Evolutionary conservation across 2,113 vertebrate genomes (phyloP).

Genomic region (Gorsachius goisagi): DNA sequence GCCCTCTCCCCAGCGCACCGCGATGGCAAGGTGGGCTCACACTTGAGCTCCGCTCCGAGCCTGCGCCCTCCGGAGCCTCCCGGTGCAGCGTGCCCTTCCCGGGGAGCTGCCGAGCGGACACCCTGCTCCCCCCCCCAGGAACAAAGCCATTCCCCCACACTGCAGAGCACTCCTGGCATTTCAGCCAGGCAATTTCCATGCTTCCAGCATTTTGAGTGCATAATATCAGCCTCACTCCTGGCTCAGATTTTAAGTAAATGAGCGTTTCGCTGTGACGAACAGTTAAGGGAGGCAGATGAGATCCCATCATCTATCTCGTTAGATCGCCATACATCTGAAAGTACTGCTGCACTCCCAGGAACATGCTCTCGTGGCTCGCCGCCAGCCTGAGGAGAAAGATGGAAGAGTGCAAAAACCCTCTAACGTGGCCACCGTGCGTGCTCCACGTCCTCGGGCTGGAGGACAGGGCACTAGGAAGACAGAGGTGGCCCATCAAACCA

Average conservation of each 20-base stretch:
- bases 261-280: not conserved
- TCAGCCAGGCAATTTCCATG: not conserved
- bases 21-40: not conserved
- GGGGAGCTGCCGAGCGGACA: rapidly evolving
- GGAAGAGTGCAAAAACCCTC: not conserved
- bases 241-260: not conserved
- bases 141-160: not conserved
- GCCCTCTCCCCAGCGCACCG: rapidly evolving
- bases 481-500: not conserved
- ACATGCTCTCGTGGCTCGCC: not conserved
- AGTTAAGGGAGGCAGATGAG: not conserved
- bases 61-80: not conserved
- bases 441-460: not conserved
- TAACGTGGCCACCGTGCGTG: rapidly evolving
- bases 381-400: not conserved
- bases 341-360: not conserved
- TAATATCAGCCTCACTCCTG: not conserved
- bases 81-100: rapidly evolving
- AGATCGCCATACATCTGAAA: not conserved
- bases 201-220: not conserved
- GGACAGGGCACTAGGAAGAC: rapidly evolving
- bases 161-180: not conserved
- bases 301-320: not conserved
- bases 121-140: not conserved
- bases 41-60: rapidly evolving